Evolutionary conservation across 2,113 vertebrate species (phyloP).

Genomic region (Saccopteryx bilineata): DNA sequence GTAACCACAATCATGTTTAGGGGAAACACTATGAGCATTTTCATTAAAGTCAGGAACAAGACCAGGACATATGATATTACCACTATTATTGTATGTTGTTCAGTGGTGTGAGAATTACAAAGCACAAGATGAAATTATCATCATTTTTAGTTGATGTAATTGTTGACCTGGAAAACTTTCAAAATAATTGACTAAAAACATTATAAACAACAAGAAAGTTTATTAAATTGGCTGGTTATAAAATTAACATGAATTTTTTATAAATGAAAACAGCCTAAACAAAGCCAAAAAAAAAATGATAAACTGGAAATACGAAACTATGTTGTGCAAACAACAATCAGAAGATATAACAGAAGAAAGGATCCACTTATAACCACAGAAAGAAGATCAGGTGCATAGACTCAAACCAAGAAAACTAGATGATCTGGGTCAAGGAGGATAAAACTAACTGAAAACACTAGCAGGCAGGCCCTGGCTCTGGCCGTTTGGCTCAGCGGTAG

Average conservation of each 20-base stretch:
- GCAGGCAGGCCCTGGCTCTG: background rate
- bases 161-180: conserved; percentile 21
- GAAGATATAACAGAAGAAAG: background rate
- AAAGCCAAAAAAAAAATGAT: background rate
- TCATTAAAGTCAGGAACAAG: background rate
- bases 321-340: background rate
- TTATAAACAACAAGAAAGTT: background rate
- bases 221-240: conserved; percentile 18
- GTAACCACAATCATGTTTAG: background rate
- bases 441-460: background rate
- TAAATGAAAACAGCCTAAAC: background rate
- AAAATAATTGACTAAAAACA: background rate
- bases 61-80: background rate
- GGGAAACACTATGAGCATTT: background rate
- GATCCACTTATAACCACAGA: background rate
- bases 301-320: background rate
- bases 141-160: background rate
- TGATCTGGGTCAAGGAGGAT: too few relatives aligned
- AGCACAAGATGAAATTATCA: background rate
- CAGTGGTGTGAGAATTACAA: background rate
- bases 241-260: background rate
- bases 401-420: background rate
- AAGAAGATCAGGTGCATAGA: background rate
- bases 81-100: background rate
- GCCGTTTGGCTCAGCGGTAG: too few relatives aligned